Evolutionary conservation across 2,797 vertebrate species (phyloP).

Genomic region (Toxotes lorentzi): DNA sequence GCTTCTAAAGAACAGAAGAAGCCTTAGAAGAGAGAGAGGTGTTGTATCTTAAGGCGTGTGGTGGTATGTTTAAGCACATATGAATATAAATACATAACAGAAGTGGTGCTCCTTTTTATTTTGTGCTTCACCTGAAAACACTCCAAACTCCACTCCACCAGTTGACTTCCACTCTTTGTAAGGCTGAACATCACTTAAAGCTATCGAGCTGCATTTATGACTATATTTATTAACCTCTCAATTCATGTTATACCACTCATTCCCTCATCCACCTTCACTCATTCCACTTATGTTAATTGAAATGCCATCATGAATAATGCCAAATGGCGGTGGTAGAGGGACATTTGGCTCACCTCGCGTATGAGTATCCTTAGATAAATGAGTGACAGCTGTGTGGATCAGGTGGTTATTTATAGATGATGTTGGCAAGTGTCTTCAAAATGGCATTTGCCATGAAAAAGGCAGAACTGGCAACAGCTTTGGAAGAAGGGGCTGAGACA

Average conservation of each 20-base stretch:
- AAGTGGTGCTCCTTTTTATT: constrained; percentile 23
- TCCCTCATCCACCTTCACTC: constrained; percentile 58
- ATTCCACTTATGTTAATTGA: constrained; percentile 76
- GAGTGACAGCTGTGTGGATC: constrained; percentile 61
- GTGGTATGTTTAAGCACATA: neutral
- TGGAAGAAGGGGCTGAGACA: constrained; percentile 45
- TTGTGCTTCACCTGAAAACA: constrained; percentile 37
- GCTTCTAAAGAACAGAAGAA: constrained; percentile 38
- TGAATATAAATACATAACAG: constrained; percentile 8
- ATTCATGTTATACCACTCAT: constrained; percentile 61
- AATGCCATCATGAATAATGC: constrained; percentile 66
- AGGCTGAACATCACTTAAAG: constrained; percentile 43
- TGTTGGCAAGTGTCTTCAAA: constrained; percentile 55
- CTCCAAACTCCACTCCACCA: constrained; percentile 4
- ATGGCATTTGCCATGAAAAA: constrained; percentile 56
- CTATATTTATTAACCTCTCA: constrained; percentile 58
- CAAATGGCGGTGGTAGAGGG: constrained; percentile 45
- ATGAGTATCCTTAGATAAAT: constrained; percentile 51
- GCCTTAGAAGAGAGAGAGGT: constrained; percentile 18
- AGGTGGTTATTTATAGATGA: constrained; percentile 63
- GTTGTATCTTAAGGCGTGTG: neutral
- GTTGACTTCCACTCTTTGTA: constrained; percentile 2
- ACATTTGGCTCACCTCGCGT: constrained; percentile 61
- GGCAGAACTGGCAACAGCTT: constrained; percentile 37
- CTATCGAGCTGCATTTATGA: constrained; percentile 51